phyloP scores from a whole-genome alignment of 2,113 vertebrate genomes.

The Mastomys natalensis region DNA sequence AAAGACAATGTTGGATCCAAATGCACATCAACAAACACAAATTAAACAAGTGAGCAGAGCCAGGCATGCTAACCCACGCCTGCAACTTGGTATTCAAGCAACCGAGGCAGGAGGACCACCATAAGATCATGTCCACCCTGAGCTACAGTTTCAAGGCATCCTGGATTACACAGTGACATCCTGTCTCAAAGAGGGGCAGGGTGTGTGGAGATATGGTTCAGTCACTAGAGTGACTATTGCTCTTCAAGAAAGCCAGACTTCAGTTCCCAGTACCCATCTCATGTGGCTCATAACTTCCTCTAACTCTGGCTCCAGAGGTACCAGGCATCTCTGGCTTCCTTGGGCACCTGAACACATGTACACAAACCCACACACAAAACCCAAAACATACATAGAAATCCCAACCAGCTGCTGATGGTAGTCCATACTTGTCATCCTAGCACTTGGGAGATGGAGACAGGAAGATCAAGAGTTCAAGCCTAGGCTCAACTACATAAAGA shows the following conservation, averaged over 20 bases:
- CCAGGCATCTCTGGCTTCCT: background rate
- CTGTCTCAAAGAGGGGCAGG: background rate
- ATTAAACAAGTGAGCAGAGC: background rate
- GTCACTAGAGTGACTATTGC: background rate
- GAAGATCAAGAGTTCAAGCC: background rate
- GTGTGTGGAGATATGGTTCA: background rate
- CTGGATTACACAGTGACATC: background rate
- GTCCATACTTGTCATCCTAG: background rate
- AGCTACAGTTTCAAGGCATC: background rate
- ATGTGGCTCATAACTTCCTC: no score
- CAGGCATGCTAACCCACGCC: background rate
- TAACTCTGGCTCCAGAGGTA: background rate
- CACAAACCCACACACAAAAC: background rate
- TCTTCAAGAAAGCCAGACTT: no score
- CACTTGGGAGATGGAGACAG: background rate
- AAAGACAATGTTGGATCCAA: conserved; percentile 10
- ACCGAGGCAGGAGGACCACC: background rate
- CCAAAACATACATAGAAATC: background rate
- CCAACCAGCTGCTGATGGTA: background rate
- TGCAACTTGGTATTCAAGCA: background rate
- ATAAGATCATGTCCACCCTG: background rate
- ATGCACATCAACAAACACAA: background rate
- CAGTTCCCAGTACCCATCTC: background rate
- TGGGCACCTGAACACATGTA: background rate
- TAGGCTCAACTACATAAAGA: background rate